Evolutionary conservation across 1,140 invertebrate species (phyloP), one percentile per base, ranked within the genome.

Genomic region (Meteorus sp.): DNA sequence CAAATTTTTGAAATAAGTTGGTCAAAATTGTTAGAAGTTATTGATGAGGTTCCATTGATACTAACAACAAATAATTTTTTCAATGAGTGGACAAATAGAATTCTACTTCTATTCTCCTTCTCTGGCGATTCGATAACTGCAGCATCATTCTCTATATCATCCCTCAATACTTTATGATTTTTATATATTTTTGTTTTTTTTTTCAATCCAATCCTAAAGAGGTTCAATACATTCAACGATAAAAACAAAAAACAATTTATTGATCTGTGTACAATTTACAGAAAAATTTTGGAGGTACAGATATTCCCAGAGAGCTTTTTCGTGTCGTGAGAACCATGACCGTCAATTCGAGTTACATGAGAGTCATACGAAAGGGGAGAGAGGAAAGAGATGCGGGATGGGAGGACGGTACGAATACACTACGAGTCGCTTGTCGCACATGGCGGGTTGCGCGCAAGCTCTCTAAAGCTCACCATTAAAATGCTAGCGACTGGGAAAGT

Each of bases 391-490:
- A 43, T 20, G 17, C 41, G 35, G 17, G 17, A 11, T 39, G 13
- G 13, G 7, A 39, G 35, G n/a, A 39, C 13, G 20, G 19, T 25
- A 22, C n/a, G 8, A 48, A 48, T n/a, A n/a, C n/a, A 48, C 22
- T 25, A 48, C 5, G 22, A 48, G 47, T 50, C 23, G 27, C 47
- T 50, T 48, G 17, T 17, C 15, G 31, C 33, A 56, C 3, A 33
- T 17, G 17, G n/a, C n/a, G n/a, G n/a, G n/a, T n/a, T 55, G 15
- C 19, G 20, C 31, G 33, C 41, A 60, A 55, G 50, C 33, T 15
- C 33, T 37, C 35, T 54, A 59, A 53, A 59, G 41, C 50, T 54
- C 31, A 48, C 65, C 63, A 67, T 67, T 69, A 69, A 67, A 70
- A 68, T 57, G 52, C 58, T 64, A 57, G 65, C 63, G 50, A 65